Evolutionary conservation across 1,140 invertebrate genomes (phyloP).

Genomic region (Zophobas atratus): DNA sequence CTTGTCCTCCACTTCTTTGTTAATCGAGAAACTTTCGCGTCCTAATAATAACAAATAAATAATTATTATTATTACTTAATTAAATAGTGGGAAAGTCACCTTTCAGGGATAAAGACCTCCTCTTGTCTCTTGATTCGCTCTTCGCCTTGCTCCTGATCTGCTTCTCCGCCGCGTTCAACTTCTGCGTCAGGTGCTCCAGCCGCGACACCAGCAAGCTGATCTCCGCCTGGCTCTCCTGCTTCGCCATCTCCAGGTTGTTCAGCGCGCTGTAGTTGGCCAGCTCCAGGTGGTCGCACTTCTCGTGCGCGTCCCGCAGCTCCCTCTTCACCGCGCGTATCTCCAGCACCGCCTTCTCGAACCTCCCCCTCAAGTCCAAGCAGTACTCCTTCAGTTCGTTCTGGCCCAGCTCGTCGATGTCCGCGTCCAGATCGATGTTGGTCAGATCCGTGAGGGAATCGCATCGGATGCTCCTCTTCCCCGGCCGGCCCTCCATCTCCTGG

Average conservation of each 20-base stretch:
- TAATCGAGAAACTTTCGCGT: constrained; percentile 82
- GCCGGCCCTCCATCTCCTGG: constrained; percentile 76
- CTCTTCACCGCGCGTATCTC: constrained; percentile 88
- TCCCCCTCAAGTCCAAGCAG: constrained; percentile 80
- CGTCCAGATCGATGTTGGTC: constrained; percentile 83
- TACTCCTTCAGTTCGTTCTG: constrained; percentile 86
- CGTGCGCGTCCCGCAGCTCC: constrained; percentile 85
- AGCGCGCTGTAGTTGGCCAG: constrained; percentile 81
- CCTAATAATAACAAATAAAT: constrained; percentile 57
- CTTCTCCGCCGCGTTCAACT: constrained; percentile 86
- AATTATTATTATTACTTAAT: too few species aligned
- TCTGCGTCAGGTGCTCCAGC: constrained; percentile 87
- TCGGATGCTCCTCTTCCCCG: constrained; percentile 74
- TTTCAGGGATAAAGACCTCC: constrained; percentile 86
- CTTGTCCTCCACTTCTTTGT: constrained; percentile 88
- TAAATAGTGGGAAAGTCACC: constrained; percentile 68
- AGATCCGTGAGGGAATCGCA: constrained; percentile 86
- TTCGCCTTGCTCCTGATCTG: constrained; percentile 87
- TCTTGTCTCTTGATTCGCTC: constrained; percentile 83
- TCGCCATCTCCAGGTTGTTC: constrained; percentile 79
- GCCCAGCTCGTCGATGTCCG: constrained; percentile 81
- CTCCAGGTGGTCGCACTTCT: constrained; percentile 85
- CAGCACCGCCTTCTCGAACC: constrained; percentile 86
- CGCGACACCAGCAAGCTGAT: constrained; percentile 86
- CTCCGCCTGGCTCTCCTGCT: constrained; percentile 81